Evolutionary conservation across 2,113 vertebrate species (phyloP), one percentile per base, ranked within the genome.

Genomic region (Dermatemys mawii): DNA sequence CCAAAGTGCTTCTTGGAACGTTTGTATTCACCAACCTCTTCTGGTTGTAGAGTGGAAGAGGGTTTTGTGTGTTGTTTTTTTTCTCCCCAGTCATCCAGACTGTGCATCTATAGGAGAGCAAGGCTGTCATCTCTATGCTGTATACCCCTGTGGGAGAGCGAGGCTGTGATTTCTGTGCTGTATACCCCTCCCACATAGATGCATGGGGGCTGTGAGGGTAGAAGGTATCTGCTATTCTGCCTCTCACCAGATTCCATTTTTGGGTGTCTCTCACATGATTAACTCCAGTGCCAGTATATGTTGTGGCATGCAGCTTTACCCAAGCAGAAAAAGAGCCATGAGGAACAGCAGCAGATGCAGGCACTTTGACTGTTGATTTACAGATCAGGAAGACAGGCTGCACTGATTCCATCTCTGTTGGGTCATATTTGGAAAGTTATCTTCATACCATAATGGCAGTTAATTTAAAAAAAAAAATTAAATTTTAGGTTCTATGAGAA

Each of bases 261-360:
- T 24, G 29, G 26, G 32, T 53, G 41, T 87, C 48, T n/a, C 27
- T 89, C 87, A 32, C 57, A 17, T 87, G 13, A 35, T 21, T 86
- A 53, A 12, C 46, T 79, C 2, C 78, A 82, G 79, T 83, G 67
- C 29, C 46, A 26, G 55, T 1, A 29, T 1, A 1, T 70, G 41
- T 55, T 90, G 27, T 83, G 89, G 90, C 55, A 0, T 80, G 21
- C 79, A 0, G 0, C n/a, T 93, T 90, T 48, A 1, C 7, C 81
- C 5, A 0, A 46, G 87, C 92, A 51, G 0, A 0, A 22, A 27
- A 22, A 6, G 92, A 92, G 21, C n/a, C 63, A 50, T 84, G 70
- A 89, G 53, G 26, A 90, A n/a, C 13, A 95, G 9, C 48, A 67
- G 32, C 87, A 32, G 86, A 87, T 85, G 26, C 12, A 67, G 78